Base-by-base conservation (phyloP, 2,888 invertebrate species). In the Morpho helenor region DNA sequence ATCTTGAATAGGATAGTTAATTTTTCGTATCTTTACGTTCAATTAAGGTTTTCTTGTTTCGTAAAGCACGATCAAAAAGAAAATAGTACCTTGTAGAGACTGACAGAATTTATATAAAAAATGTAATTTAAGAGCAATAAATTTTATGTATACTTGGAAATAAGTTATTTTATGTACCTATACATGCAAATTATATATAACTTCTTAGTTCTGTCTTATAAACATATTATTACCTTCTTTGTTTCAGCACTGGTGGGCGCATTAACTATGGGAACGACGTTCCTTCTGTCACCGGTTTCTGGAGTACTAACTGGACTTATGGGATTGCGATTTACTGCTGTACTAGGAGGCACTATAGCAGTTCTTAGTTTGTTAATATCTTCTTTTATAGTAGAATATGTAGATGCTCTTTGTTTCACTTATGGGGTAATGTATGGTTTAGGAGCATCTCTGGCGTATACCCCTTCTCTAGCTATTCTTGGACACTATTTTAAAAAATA, bases 401-500 rank as follows among this genome's bases (percentile, higher is more conserved):
- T 97, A 8, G 92, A 93, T 68, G 92, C 94, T 10, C 92, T 98
- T 55, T 97, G 94, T 82, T 91, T 98, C 61, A 97, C 97, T 0
- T 98, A 97, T 77, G 97, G 98, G 8, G 86, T 98, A 40, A 93
- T 98, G 93, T 96, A 96, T 69, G 98, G 98, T 0, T 78, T 96
- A 41, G 98, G 98, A 8, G 96, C 96, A 3, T 97, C 98, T 0
- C 87, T 98, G 50, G 95, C 96, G 0, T 98, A 98, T 83, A 97
- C 97, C 0, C 98, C 98, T 9, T 97, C 97, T 5, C 84, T 98
- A 51, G 97, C 97, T 47, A 97, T 98, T 66, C 91, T 98, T 16
- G 97, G 98, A 0, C 98, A 98, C 76, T 98, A 98, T 82, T 98
- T 98, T 84, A 95, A 96, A 75, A 93, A 92, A 53, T 94, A 95